Evolutionary conservation across 2,888 invertebrate species (phyloP).

Genomic region (Abrostola tripartita): DNA sequence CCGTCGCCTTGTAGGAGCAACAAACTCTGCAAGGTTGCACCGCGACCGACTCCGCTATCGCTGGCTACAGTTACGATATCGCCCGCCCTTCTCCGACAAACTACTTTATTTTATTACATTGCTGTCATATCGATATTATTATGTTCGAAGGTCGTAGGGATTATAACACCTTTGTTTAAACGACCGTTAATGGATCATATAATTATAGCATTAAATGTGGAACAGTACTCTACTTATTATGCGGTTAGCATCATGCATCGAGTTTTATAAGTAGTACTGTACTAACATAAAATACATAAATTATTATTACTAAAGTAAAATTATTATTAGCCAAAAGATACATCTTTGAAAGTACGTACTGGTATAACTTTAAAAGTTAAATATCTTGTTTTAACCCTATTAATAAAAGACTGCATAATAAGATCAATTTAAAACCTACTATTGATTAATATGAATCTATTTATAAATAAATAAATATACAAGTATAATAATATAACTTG

Average conservation of each 20-base stretch:
- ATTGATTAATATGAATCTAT: no score
- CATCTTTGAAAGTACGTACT: no score
- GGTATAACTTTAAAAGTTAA: no score
- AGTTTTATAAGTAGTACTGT: neutral
- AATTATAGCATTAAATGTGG: constrained; percentile 8
- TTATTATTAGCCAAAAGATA: neutral
- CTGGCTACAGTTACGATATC: constrained; percentile 84
- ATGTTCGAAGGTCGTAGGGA: constrained; percentile 75
- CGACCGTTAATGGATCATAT: constrained; percentile 21
- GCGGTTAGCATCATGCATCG: neutral
- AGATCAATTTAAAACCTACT: no score
- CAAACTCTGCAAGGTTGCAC: constrained; percentile 88
- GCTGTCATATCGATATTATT: constrained; percentile 79
- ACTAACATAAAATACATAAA: neutral
- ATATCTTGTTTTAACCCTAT: no score
- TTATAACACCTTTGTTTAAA: constrained; percentile 50
- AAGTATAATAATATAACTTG: neutral
- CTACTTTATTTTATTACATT: constrained; percentile 82
- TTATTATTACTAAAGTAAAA: neutral
- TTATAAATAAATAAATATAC: no score
- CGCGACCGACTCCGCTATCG: constrained; percentile 80
- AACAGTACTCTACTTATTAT: neutral
- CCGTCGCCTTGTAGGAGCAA: constrained; percentile 75
- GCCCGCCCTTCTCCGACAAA: constrained; percentile 84
- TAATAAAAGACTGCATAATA: no score